Base-by-base conservation (phyloP, 2,113 vertebrate species). In the Pongo abelii region DNA sequence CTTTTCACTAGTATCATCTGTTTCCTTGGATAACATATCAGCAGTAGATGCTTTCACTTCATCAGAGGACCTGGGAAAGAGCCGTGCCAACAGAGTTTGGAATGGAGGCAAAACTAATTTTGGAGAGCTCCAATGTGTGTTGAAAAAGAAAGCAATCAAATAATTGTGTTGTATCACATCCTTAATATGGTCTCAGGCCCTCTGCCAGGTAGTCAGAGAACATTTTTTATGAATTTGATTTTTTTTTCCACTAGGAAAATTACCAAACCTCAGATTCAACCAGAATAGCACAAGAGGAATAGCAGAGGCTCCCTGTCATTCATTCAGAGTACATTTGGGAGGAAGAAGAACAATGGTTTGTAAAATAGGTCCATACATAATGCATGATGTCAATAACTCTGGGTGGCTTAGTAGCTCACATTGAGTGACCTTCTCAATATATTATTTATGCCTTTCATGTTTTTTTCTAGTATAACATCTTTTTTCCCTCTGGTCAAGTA, bases 301-400 rank as follows among this genome's bases (percentile, higher is more conserved):
- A 57, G 86, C 74, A 70, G 79, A 83, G 43, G 25, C 8, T 83
- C 92, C 64, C 94, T 92, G 59, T 93, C 96, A 97, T 98, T 98
- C 97, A 97, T 90, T 52, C 61, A 77, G 85, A 95, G 32, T n/a
- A 59, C 52, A 67, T 97, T 97, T 93, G 94, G 89, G 61, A 97
- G 70, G 96, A 96, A 90, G 93, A 96, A 98, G 97, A 98, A 70
- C 4, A 12, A 96, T 91, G 83, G 91, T 97, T 98, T 98, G 77
- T 98, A 98, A 97, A 98, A 95, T 78, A 83, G 23, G 93, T 95
- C 96, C 95, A 98, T 98, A 97, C 98, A 97, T 96, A 98, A 97
- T 57, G 96, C 97, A 98, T 92, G 75, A 95, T 97, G 96, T 95
- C 87, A 98, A 96, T 96, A 98, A 96, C 38, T 70, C 22, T 84